Evolutionary conservation across 2,113 vertebrate genomes (phyloP), one percentile per base, ranked within the genome.

Genomic region (Sebastes schlegelii): DNA sequence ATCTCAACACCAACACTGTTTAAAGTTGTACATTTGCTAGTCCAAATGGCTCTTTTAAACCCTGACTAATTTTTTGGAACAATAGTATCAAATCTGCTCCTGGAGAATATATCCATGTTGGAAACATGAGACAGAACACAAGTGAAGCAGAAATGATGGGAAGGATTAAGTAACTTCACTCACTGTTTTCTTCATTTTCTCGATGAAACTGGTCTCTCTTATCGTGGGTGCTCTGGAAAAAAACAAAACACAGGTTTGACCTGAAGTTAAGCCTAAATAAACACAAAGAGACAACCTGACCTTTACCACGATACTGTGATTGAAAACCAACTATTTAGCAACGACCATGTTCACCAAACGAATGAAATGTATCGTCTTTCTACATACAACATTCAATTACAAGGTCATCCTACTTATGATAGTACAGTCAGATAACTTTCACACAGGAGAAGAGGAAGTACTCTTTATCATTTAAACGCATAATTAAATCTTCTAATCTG

Each of bases 151-250:
- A 66, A 9, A 1, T 16, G 1, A 77, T 19, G 11, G 11, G 7
- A 54, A 75, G 1, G 16, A 14, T 8, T 10, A 54, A 58, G 11
- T 4, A 72, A 52, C 2, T 34, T 19, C 5, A 91, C 97, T 96
- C 92, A 99, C 98, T 19, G 97, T 99, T 94, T 99, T 99, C 93
- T 99, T 99, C 98, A 99, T 99, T 93, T 99, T 99, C 86, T 99
- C 98, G 43, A 99, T 96, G 74, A 99, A 99, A 94, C 97, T 99
- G 58, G 96, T 97, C 23, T 99, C 98, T 85, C 95, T 96, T 60
- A 85, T 79, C 0, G 96, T 86, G 14, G 94, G 77, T 51, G 77
- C 64, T 92, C 98, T 99, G 92, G 58, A 4, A 68, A 60, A 42
- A 48, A 64, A 42, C 81, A n/a, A 3, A 34, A 81, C 48, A 19